Evolutionary conservation across 2,888 invertebrate species (phyloP).

Genomic region (Netelia virgata): DNA sequence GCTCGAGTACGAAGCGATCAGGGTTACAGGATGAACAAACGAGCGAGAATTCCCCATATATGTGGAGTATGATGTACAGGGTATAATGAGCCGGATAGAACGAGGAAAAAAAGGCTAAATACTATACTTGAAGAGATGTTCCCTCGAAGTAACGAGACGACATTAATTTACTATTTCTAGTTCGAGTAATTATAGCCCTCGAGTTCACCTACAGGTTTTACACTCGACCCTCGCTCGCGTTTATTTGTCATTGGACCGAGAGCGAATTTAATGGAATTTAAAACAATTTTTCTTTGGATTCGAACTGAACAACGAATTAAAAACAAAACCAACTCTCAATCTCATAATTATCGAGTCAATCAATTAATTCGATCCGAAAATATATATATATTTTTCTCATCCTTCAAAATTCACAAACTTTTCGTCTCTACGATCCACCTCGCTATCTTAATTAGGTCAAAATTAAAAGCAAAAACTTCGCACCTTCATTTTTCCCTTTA

Average conservation of each 20-base stretch:
- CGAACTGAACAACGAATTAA: too few species aligned
- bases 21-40: too few species aligned
- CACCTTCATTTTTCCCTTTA: background rate
- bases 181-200: constrained; percentile 22
- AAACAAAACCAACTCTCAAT: too few species aligned
- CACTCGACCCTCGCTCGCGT: too few species aligned
- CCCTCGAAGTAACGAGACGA: constrained; percentile 31
- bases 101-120: constrained; percentile 37
- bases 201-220: too few species aligned
- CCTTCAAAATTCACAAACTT: background rate
- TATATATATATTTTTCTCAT: background rate
- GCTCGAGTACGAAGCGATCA: too few species aligned
- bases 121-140: constrained; percentile 28
- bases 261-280: too few species aligned
- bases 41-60: background rate
- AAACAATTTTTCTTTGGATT: too few species aligned
- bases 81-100: constrained; percentile 54
- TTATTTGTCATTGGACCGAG: too few species aligned
- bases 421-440: background rate
- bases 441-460: background rate
- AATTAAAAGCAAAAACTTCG: background rate
- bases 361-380: too few species aligned
- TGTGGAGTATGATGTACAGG: constrained; percentile 2
- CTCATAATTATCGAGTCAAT: too few species aligned
- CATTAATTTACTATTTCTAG: constrained; percentile 45